A percentile compares a stretch with the other conserved stretches of the same genome.
phyloP scores from a whole-genome alignment of 2,113 vertebrate species.

The Triplophysa tibetana region DNA sequence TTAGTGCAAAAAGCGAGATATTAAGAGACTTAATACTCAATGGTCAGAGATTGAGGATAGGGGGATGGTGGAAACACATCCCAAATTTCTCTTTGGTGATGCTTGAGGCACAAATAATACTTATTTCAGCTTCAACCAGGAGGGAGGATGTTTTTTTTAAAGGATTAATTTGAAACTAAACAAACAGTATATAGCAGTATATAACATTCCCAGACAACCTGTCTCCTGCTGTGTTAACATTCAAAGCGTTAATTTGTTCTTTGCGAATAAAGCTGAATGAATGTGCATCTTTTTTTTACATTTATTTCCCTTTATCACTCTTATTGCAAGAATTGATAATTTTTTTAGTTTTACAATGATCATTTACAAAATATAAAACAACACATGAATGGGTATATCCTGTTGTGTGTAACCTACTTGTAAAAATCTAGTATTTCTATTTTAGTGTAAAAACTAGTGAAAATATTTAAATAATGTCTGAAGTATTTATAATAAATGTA shows the following conservation, averaged over 20 bases:
- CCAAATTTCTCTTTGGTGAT: no score
- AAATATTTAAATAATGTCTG: no score
- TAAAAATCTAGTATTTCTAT: no score
- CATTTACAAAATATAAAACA: no score
- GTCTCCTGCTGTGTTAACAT: constrained; percentile 6
- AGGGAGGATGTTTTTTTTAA: not conserved
- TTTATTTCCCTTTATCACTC: not conserved
- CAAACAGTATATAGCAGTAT: not conserved
- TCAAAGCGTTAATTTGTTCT: not conserved
- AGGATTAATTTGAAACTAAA: not conserved
- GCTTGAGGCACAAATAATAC: not conserved
- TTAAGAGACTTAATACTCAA: no score
- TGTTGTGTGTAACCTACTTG: no score
- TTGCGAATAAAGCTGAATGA: not conserved
- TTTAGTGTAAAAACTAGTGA: no score
- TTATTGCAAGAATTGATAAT: not conserved
- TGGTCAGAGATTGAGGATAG: no score
- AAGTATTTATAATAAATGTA: no score
- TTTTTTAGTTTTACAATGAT: no score
- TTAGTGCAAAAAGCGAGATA: not conserved
- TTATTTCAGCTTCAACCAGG: not conserved
- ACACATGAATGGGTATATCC: no score
- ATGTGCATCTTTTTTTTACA: not conserved
- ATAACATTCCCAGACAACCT: not conserved
- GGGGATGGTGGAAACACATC: no score